phyloP scores from a whole-genome alignment of 2,113 vertebrate species.

The Osmerus mordax region DNA sequence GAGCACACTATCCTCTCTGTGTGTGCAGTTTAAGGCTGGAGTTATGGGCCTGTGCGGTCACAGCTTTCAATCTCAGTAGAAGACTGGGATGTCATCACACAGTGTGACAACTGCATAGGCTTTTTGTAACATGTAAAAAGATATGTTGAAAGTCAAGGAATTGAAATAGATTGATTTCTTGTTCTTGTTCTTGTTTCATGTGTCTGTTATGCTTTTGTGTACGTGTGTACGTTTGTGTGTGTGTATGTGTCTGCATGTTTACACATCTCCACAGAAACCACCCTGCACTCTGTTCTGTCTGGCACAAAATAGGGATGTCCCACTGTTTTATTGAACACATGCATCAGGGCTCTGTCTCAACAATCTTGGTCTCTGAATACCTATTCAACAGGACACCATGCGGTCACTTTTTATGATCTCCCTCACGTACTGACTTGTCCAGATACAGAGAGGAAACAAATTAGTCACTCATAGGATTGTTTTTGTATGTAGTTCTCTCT shows the following conservation, averaged over 20 bases:
- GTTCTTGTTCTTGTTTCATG: background rate
- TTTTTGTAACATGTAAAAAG: background rate
- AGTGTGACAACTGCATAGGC: background rate
- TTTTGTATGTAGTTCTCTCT: too few species aligned
- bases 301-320: constrained; percentile 12
- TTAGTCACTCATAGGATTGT: background rate
- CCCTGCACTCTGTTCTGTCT: constrained; percentile 19
- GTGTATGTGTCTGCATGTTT: background rate
- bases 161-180: background rate
- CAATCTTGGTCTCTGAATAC: background rate
- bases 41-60: constrained; percentile 19
- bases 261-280: constrained; percentile 30
- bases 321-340: constrained; percentile 34
- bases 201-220: too few species aligned
- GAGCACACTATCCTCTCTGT: constrained; percentile 25
- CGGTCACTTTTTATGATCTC: background rate
- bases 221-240: too few species aligned
- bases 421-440: background rate
- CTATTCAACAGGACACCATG: background rate
- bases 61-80: constrained; percentile 38
- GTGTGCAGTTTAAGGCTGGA: background rate
- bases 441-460: background rate
- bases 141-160: background rate
- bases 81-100: constrained; percentile 12
- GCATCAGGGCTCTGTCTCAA: constrained; percentile 1